Conservation (phyloP, 2,797 vertebrate genomes). For the Sebastes vulpes region DNA sequence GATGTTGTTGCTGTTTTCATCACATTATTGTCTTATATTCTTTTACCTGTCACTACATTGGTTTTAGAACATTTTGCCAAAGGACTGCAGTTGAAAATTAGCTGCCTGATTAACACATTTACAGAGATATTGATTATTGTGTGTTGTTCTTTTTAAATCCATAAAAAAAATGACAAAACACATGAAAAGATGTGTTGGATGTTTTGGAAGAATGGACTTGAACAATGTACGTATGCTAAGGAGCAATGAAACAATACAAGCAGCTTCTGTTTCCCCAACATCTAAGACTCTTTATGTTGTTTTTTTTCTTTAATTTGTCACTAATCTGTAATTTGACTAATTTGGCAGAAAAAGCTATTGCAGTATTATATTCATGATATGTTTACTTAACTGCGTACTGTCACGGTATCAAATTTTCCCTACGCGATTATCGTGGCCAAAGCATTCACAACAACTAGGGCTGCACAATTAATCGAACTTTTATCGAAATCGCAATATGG, state of each 20-base stretch:
- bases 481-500: no score
- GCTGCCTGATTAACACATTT: not conserved
- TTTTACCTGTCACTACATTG: not conserved
- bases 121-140: not conserved
- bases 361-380: not conserved
- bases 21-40: not conserved
- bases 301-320: not conserved
- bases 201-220: not conserved
- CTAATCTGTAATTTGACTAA: not conserved
- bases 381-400: not conserved
- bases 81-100: not conserved
- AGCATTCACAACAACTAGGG: no score
- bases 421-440: no score
- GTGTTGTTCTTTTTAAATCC: not conserved
- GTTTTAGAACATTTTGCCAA: not conserved
- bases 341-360: not conserved
- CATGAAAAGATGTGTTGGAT: not conserved
- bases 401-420: not conserved
- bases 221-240: not conserved
- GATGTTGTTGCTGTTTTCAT: not conserved
- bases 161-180: not conserved
- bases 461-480: no score
- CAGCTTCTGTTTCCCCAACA: not conserved
- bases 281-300: not conserved
- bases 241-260: not conserved